Percentiles rank a stretch among this genome's conserved stretches.
These are phyloP conservation scores for Paratilapia polleni DNA, from an alignment of 2,113 vertebrate species.

Conservation along the genomic window DNA sequence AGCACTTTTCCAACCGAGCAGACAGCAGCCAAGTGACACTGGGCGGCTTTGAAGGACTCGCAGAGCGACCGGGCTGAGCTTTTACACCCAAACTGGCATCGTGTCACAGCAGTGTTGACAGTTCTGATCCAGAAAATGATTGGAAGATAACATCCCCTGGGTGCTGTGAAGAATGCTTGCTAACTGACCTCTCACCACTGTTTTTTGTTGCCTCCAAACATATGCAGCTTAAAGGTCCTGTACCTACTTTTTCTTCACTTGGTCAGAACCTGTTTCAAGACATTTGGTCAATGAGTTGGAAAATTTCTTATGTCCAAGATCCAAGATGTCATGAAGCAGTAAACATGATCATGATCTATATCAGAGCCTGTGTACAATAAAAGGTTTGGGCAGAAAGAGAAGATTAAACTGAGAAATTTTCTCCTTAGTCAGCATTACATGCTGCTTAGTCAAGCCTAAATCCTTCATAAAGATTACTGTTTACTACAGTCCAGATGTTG, in stretches of 20 bases:
- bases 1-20: constrained; percentile 23
- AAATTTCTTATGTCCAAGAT: not conserved
- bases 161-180: not conserved
- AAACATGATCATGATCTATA: not conserved
- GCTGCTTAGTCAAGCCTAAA: not conserved
- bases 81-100: not conserved
- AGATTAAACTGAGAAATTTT: fast-evolving
- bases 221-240: not conserved
- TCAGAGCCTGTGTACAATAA: not conserved
- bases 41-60: constrained; percentile 36
- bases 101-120: not conserved
- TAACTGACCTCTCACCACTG: not conserved
- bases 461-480: not conserved
- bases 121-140: too few relatives aligned
- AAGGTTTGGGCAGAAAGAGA: not conserved
- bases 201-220: not conserved
- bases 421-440: not conserved
- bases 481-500: not conserved
- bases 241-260: not conserved
- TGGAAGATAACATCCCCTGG: not conserved
- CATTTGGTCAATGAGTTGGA: not conserved
- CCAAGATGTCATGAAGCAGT: not conserved
- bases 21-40: constrained; percentile 19
- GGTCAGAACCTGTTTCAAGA: not conserved
- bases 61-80: constrained; percentile 1